Evolutionary conservation across 1,140 invertebrate species (phyloP).

Genomic region (Platorchestia sp.): DNA sequence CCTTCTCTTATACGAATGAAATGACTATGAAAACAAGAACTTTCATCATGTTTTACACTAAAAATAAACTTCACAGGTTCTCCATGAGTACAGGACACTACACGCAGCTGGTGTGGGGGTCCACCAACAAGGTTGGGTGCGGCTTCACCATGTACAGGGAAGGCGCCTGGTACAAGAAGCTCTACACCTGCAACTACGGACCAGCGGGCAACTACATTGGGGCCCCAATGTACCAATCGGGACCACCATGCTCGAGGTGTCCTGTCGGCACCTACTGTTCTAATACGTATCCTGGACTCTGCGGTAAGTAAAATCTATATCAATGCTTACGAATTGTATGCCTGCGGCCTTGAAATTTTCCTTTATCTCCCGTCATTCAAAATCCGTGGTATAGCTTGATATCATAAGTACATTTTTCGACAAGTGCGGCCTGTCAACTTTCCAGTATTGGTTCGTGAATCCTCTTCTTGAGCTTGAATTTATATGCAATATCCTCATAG

Average conservation of each 20-base stretch:
- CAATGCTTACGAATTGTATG: no score
- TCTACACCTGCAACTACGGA: slow-evolving; percentile 68
- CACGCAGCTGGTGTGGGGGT: slow-evolving; percentile 71
- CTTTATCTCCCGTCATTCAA: no score
- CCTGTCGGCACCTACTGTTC: slow-evolving; percentile 69
- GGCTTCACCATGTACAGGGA: slow-evolving; percentile 67
- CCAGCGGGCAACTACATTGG: slow-evolving; percentile 70
- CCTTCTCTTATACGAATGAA: no score
- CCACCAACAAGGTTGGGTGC: slow-evolving; percentile 67
- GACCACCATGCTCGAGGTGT: slow-evolving; percentile 70
- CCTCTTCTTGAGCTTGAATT: no score
- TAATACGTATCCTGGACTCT: slow-evolving; percentile 69
- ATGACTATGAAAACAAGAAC: no score
- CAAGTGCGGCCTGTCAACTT: no score
- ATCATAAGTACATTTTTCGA: no score
- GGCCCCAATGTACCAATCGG: slow-evolving; percentile 69
- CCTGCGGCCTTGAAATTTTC: no score
- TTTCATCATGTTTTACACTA: no score
- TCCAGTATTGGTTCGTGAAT: no score
- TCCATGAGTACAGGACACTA: slow-evolving; percentile 70
- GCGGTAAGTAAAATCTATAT: slow-evolving; percentile 67
- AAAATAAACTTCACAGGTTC: slow-evolving; percentile 55
- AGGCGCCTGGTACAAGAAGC: slow-evolving; percentile 68
- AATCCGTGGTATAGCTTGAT: no score
- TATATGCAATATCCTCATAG: no score